Conservation (phyloP, 2,888 invertebrate genomes). For the Drosophila anceps region DNA sequence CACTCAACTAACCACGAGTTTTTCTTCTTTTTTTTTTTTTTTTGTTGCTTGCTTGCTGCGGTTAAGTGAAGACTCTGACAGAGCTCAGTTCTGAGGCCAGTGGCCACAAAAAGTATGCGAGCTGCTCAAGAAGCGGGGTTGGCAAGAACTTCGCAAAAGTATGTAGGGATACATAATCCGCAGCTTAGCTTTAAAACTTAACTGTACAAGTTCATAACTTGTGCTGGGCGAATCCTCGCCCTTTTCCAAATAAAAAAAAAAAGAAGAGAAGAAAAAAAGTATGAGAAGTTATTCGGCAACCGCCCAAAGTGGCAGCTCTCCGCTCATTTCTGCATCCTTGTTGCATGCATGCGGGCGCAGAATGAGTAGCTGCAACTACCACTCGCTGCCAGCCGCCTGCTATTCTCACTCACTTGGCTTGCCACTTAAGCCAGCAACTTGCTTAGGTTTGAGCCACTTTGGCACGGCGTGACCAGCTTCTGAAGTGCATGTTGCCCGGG, state of each 20-base stretch:
- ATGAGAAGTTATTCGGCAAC: constrained; percentile 31
- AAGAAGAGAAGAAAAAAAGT: constrained; percentile 29
- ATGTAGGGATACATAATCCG: constrained; percentile 74
- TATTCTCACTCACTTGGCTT: constrained; percentile 44
- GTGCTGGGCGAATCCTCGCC: constrained; percentile 25
- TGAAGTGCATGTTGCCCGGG: constrained; percentile 24
- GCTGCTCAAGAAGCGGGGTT: constrained; percentile 21
- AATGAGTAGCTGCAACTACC: constrained; percentile 27
- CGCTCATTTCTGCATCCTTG: constrained; percentile 34
- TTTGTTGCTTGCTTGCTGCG: constrained; percentile 6
- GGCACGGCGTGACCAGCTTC: constrained; percentile 31
- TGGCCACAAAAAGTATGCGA: constrained; percentile 42
- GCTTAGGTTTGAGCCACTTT: constrained; percentile 38
- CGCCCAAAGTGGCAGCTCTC: constrained; percentile 50
- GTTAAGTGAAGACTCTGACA: constrained; percentile 12
- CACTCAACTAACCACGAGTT: constrained; percentile 42
- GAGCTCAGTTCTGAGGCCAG: constrained; percentile 21
- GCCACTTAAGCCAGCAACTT: constrained; percentile 65
- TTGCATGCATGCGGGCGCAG: constrained; percentile 54
- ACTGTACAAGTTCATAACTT: constrained; percentile 79
- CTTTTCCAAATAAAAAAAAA: constrained; percentile 5
- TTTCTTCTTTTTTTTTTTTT: not conserved
- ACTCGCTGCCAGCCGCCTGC: constrained; percentile 22
- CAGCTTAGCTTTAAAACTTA: constrained; percentile 79
- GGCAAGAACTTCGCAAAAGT: constrained; percentile 70